Percentiles rank a stretch among this genome's conserved stretches.
phyloP scores from a whole-genome alignment of 1,140 invertebrate genomes.

The Hirudo medicinalis region DNA sequence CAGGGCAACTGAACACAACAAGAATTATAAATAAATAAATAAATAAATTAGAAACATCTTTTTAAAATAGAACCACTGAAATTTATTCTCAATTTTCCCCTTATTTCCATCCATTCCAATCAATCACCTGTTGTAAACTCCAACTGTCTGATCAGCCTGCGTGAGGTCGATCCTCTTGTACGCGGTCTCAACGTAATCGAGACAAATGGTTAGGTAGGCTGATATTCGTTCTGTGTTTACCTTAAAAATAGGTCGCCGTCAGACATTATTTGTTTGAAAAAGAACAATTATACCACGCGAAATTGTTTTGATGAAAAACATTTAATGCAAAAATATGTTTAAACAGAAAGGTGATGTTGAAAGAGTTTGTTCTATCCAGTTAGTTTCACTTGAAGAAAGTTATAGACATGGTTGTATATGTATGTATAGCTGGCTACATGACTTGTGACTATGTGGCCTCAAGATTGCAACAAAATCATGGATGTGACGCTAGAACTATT shows the following conservation, averaged over 20 bases:
- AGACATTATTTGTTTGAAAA: no score
- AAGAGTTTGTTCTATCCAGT: no score
- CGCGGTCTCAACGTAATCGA: conserved; percentile 11
- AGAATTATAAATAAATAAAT: not conserved
- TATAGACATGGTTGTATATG: no score
- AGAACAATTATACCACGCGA: no score
- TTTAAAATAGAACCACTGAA: not conserved
- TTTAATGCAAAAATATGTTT: no score
- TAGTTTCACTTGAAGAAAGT: no score
- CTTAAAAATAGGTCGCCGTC: conserved; percentile 5
- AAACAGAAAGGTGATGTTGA: no score
- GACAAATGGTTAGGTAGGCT: conserved; percentile 21
- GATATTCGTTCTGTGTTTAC: conserved; percentile 21
- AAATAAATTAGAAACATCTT: not conserved
- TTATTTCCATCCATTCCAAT: not conserved
- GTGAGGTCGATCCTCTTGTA: not conserved
- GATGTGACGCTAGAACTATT: no score
- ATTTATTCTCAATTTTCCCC: not conserved
- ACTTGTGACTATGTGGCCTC: no score
- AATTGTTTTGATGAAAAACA: no score
- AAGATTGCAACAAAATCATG: no score
- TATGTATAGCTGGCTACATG: no score
- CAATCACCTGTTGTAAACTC: conserved; percentile 6
- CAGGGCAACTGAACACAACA: conserved; percentile 13
- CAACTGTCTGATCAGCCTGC: not conserved